These are phyloP conservation scores for Ectobius pallidus DNA, from an alignment of 2,888 invertebrate species.

Conservation along the genomic window DNA sequence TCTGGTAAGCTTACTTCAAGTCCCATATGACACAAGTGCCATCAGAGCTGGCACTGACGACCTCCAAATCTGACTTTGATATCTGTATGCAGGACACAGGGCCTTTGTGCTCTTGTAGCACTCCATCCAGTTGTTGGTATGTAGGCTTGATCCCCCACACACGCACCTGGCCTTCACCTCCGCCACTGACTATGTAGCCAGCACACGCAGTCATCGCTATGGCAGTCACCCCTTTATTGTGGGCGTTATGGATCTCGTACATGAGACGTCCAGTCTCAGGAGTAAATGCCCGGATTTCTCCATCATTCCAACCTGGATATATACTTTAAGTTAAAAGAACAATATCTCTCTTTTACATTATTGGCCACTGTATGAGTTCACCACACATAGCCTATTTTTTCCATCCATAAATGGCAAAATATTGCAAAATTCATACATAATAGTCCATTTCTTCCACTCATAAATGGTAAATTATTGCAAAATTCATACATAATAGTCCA, in stretches of 20 bases:
- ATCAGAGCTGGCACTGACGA: conserved; percentile 88
- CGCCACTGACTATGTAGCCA: conserved; percentile 80
- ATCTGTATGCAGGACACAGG: conserved; percentile 83
- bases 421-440: too few relatives aligned
- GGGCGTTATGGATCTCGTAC: conserved; percentile 86
- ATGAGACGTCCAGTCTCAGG: conserved; percentile 81
- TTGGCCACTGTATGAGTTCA: not conserved
- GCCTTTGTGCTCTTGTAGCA: conserved; percentile 90
- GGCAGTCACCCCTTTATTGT: conserved; percentile 88
- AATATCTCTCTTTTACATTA: not conserved
- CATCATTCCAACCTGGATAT: conserved; percentile 81
- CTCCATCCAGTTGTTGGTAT: conserved; percentile 70
- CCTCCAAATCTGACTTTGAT: conserved; percentile 76
- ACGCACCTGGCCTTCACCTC: conserved; percentile 89
- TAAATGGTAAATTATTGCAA: too few relatives aligned
- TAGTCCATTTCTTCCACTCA: too few relatives aligned
- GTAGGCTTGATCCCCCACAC: conserved; percentile 77
- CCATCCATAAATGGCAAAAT: too few relatives aligned
- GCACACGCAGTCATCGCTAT: conserved; percentile 75
- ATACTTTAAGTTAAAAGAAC: not conserved
- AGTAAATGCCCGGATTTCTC: conserved; percentile 79
- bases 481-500: too few relatives aligned
- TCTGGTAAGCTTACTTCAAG: conserved; percentile 68
- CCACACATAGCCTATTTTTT: not conserved
- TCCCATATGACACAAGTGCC: conserved; percentile 96